Evolutionary conservation across 2,888 invertebrate species (phyloP), one percentile per base, ranked within the genome.

Genomic region (Incurvaria masculella): DNA sequence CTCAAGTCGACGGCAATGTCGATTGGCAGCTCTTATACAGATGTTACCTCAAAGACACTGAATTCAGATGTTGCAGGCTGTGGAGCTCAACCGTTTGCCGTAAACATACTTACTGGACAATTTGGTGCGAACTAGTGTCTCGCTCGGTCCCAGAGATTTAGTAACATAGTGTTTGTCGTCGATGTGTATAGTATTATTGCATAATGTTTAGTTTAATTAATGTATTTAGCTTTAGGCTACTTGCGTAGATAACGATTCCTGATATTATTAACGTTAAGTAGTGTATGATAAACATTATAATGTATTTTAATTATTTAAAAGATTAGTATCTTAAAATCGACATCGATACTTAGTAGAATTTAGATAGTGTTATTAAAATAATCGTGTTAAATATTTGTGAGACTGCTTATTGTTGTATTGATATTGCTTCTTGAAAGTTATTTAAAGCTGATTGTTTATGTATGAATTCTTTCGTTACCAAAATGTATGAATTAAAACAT

Each of bases 371-470:
- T 72, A 72, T 72, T 71, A 65, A 69, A 63, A 61, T 59, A 62
- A 68, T 66, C 71, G 71, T 78, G 75, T 75, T 74, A 70, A 71
- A 75, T 75, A 73, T 72, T 70, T 68, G 75, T 75, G 79, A 79
- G 79, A 79, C 79, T 79, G 79, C 79, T 79, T 79, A 71, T 70
- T 78, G 78, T 76, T 76, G 75, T 75, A 74, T 68, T 74, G 67
- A 72, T 75, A 70, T 64, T 64, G 75, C 74, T 73, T 72, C 69
- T 72, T 59, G 20, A 42, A 45, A 61, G 65, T 68, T 69, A 63
- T 69, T 65, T 69, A 69, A 68, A 67, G 62, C 66, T 68, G 67
- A 68, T 66, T 69, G 66, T 71, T 72, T 76, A 68, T 67, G 66
- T 66, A 70, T 72, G 72, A 71, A 68, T 72, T n/a, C n/a, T 52